Percentiles rank a stretch among this genome's conserved stretches.
phyloP scores from a whole-genome alignment of 2,113 vertebrate genomes.

The Eira barbara region DNA sequence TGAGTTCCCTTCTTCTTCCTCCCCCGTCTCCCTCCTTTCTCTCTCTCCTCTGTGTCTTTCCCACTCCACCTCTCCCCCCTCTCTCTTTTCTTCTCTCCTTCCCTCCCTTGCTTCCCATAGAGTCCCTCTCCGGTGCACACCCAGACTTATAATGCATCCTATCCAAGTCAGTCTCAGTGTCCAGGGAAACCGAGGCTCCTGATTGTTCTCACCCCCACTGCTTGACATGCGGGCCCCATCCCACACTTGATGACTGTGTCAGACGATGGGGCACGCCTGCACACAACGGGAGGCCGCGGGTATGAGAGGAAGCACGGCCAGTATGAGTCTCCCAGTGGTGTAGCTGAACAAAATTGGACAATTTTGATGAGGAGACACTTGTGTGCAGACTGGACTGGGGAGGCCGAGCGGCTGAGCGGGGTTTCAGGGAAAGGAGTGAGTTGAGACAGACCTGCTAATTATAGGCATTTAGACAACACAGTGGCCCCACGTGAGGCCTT shows the following conservation, averaged over 20 bases:
- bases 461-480: fast-evolving
- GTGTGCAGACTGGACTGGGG: fast-evolving
- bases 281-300: not conserved
- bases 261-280: fast-evolving
- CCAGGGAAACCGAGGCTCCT: not conserved
- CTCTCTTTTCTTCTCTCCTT: no score
- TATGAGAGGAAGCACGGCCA: fast-evolving
- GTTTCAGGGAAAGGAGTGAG: no score
- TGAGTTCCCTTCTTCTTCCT: not conserved
- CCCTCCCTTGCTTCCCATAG: fast-evolving
- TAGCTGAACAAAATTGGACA: not conserved
- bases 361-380: not conserved
- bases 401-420: fast-evolving
- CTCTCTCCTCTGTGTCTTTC: not conserved
- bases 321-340: not conserved
- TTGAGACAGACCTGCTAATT: fast-evolving
- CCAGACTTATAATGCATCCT: fast-evolving
- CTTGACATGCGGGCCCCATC: fast-evolving
- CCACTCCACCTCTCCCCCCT: no score
- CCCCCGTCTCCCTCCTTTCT: not conserved
- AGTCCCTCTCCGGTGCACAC: fast-evolving
- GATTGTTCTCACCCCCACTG: not conserved
- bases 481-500: fast-evolving
- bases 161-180: not conserved
- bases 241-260: not conserved